phyloP scores from a whole-genome alignment of 2,113 vertebrate species.

The Chroicocephalus ridibundus region DNA sequence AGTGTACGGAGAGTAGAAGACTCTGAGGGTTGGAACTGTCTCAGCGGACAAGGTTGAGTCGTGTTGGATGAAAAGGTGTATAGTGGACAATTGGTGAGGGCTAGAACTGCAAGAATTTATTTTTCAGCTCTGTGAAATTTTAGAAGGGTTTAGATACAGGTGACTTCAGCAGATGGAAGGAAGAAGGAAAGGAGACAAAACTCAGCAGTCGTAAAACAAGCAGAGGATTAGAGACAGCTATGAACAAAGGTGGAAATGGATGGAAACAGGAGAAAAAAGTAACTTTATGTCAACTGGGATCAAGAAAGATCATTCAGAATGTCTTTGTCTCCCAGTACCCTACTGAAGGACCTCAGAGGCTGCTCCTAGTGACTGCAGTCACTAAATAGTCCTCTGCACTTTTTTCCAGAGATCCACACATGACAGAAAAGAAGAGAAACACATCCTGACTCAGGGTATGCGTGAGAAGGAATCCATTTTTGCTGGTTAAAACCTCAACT shows the following conservation, averaged over 20 bases:
- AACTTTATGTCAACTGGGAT: background rate
- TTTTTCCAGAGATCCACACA: rapidly evolving
- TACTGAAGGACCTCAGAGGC: background rate
- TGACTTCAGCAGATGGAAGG: background rate
- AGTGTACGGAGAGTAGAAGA: background rate
- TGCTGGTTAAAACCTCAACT: background rate
- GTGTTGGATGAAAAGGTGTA: background rate
- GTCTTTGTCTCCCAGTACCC: background rate
- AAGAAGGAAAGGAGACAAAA: background rate
- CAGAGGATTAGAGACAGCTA: background rate
- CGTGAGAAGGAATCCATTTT: background rate
- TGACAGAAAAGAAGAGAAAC: background rate
- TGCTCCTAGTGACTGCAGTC: rapidly evolving
- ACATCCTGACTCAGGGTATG: rapidly evolving
- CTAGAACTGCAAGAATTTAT: background rate
- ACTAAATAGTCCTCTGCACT: background rate
- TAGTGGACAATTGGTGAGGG: background rate
- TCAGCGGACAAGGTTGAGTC: background rate
- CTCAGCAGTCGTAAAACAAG: background rate
- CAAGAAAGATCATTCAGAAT: background rate
- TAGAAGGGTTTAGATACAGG: background rate
- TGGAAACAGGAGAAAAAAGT: background rate
- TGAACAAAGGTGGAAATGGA: background rate
- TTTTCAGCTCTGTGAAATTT: background rate
- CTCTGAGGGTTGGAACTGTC: background rate